Percentiles rank a stretch among this genome's conserved stretches.
These are phyloP conservation scores for Molossus molossus DNA, from an alignment of 2,797 vertebrate species.

Conservation along the genomic window DNA sequence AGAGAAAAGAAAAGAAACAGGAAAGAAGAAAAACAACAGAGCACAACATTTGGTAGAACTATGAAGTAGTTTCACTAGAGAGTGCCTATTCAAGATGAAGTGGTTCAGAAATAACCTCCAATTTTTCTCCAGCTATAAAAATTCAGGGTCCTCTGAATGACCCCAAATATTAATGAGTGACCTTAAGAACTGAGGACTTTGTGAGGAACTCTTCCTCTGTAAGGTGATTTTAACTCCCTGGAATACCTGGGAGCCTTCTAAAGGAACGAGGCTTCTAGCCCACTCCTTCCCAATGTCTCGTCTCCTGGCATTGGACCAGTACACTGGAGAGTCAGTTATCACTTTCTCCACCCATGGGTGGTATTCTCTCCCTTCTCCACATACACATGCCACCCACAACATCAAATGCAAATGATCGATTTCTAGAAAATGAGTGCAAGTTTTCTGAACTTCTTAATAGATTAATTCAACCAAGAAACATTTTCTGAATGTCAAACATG, in stretches of 20 bases:
- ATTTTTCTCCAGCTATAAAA: constrained; percentile 51
- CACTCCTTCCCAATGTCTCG: neutral
- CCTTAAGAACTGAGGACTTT: constrained; percentile 39
- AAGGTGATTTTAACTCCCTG: constrained; percentile 5
- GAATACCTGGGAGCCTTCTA: constrained; percentile 9
- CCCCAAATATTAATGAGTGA: constrained; percentile 4
- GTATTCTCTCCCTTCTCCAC: neutral
- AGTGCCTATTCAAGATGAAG: constrained; percentile 32
- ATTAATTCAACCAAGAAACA: constrained; percentile 21
- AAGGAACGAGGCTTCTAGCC: neutral
- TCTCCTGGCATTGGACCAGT: neutral
- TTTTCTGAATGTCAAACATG: constrained; percentile 16
- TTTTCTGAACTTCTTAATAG: constrained; percentile 8
- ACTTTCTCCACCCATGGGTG: neutral
- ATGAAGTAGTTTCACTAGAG: constrained; percentile 38
- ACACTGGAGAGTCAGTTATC: neutral
- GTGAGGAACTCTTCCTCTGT: neutral
- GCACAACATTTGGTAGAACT: constrained; percentile 28
- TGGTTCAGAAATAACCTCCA: constrained; percentile 65
- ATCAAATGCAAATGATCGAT: neutral
- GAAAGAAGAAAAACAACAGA: constrained; percentile 38
- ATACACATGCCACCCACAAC: neutral
- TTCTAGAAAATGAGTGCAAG: neutral
- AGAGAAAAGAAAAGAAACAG: neutral
- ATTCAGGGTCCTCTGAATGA: neutral